Conservation (phyloP, 1,140 invertebrate species). For the Megalopta genalis region DNA sequence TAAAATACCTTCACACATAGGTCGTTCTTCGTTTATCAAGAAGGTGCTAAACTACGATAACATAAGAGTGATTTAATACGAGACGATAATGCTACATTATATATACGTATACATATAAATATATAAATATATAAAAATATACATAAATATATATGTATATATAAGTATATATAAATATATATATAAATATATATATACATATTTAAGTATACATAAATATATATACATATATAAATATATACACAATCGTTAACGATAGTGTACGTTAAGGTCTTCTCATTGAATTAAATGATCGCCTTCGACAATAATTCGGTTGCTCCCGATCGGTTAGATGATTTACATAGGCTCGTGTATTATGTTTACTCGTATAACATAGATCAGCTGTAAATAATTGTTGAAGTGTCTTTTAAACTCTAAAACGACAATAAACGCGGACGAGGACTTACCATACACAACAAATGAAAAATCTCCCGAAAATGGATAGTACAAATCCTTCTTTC, state of each 20-base stretch:
- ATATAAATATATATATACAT: neutral
- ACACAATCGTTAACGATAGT: slow-evolving; percentile 26
- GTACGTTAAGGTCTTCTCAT: slow-evolving; percentile 44
- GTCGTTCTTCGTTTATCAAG: slow-evolving; percentile 13
- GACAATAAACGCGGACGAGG: slow-evolving; percentile 36
- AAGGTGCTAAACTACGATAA: slow-evolving; percentile 56
- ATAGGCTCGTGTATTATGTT: slow-evolving; percentile 29
- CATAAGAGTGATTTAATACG: slow-evolving; percentile 46
- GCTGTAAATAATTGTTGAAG: slow-evolving; percentile 51
- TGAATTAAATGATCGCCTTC: slow-evolving; percentile 22
- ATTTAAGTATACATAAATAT: neutral
- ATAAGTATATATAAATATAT: neutral
- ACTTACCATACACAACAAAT: slow-evolving; percentile 1
- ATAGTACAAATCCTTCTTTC: slow-evolving; percentile 47
- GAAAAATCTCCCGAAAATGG: slow-evolving; percentile 25
- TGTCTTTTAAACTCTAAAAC: slow-evolving; percentile 43
- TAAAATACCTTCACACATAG: neutral
- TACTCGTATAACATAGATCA: slow-evolving; percentile 22
- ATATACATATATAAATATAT: slow-evolving; percentile 5
- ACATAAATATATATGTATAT: neutral
- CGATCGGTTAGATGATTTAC: slow-evolving; percentile 39
- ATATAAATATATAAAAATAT: neutral
- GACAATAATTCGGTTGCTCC: slow-evolving; percentile 47
- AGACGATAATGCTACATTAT: slow-evolving; percentile 14
- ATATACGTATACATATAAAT: slow-evolving; percentile 8